Conservation (phyloP, 23 tunicate genomes). For the Halocynthia aurantium region DNA sequence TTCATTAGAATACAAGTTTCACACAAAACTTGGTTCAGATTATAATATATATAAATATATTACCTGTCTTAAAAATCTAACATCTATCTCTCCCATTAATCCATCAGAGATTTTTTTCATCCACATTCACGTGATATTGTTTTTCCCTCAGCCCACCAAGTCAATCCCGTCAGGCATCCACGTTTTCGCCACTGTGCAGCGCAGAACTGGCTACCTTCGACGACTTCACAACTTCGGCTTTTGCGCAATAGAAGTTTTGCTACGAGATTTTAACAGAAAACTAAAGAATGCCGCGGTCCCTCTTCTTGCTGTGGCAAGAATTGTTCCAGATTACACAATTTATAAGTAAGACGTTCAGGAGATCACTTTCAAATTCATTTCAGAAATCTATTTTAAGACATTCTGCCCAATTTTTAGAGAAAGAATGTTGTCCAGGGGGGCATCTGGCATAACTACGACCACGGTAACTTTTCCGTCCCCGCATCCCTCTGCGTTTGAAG, state of each 20-base stretch:
- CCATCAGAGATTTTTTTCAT: too few relatives aligned
- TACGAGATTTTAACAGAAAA: constrained; percentile 67
- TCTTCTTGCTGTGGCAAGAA: constrained; percentile 63
- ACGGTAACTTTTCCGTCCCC: constrained; percentile 79
- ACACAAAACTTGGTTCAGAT: too few relatives aligned
- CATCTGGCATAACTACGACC: constrained; percentile 69
- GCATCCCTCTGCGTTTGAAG: constrained; percentile 62
- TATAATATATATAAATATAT: too few relatives aligned
- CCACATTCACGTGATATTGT: too few relatives aligned
- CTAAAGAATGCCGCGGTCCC: constrained; percentile 44
- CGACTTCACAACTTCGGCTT: constrained; percentile 75
- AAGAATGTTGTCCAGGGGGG: constrained; percentile 46
- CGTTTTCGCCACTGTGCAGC: constrained; percentile 47
- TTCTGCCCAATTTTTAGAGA: constrained; percentile 21
- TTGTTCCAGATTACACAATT: constrained; percentile 79
- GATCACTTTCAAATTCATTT: neutral
- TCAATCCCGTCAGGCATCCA: constrained; percentile 77
- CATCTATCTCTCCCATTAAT: too few relatives aligned
- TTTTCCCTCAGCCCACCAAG: constrained; percentile 65
- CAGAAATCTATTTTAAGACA: neutral
- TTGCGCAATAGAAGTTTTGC: constrained; percentile 83
- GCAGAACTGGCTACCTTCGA: constrained; percentile 47
- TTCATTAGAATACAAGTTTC: too few relatives aligned
- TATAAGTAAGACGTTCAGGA: constrained; percentile 44
- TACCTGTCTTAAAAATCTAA: too few relatives aligned